Evolutionary conservation across 1,140 invertebrate genomes (phyloP).

Genomic region (Zaprionus inermis): DNA sequence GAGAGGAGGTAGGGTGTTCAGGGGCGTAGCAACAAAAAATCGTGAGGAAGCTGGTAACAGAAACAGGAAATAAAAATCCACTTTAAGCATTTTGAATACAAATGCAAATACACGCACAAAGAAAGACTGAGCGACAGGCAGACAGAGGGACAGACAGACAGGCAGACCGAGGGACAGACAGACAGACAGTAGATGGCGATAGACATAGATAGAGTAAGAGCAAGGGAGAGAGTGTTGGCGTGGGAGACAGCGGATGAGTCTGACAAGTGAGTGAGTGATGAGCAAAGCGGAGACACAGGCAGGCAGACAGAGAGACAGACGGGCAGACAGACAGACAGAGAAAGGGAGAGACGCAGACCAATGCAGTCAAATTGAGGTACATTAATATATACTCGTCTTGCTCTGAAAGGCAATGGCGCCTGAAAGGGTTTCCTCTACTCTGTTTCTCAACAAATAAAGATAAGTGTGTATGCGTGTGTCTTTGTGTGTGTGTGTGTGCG

Average conservation of each 20-base stretch:
- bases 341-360: conserved; percentile 37
- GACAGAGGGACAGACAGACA: background rate
- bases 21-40: background rate
- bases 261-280: conserved; percentile 72
- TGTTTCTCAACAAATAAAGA: conserved; percentile 51
- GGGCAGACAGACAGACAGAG: background rate
- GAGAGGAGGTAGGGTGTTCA: too few species aligned
- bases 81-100: conserved; percentile 81
- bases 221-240: background rate
- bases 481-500: conserved; percentile 23
- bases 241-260: conserved; percentile 36
- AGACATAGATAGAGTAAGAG: conserved; percentile 4
- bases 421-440: conserved; percentile 47
- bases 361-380: conserved; percentile 75
- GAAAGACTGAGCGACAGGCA: background rate
- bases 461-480: conserved; percentile 20
- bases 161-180: background rate
- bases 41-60: conserved; percentile 41
- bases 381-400: conserved; percentile 55
- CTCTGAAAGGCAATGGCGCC: conserved; percentile 51
- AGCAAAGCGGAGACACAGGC: conserved; percentile 28
- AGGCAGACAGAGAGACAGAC: background rate
- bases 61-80: conserved; percentile 81
- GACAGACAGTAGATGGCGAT: conserved; percentile 1
- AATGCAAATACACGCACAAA: conserved; percentile 65